phyloP scores from a whole-genome alignment of 2,113 vertebrate species.

The Tenebrosternarchus preto region DNA sequence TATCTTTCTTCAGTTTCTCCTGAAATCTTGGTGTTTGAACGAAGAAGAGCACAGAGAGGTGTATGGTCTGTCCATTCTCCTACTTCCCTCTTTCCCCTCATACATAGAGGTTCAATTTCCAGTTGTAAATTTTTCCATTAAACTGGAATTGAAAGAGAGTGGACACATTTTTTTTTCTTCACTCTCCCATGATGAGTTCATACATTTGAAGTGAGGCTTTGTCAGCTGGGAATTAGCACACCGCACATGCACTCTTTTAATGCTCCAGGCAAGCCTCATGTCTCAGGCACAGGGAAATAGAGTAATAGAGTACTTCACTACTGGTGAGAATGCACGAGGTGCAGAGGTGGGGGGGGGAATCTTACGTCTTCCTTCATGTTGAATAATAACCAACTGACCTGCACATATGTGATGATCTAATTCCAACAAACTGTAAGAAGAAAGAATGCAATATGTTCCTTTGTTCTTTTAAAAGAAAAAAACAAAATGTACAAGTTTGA shows the following conservation, averaged over 20 bases:
- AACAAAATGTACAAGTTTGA: too few relatives aligned
- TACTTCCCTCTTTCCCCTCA: conserved; percentile 57
- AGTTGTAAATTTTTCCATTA: conserved; percentile 74
- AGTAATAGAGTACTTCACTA: conserved; percentile 49
- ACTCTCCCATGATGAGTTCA: conserved; percentile 73
- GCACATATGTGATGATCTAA: neutral
- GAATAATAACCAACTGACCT: neutral
- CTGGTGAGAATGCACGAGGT: neutral
- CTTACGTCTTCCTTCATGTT: neutral
- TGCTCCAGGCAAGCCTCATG: conserved; percentile 63
- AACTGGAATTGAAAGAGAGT: conserved; percentile 72
- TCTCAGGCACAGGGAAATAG: conserved; percentile 52
- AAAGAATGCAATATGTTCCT: neutral
- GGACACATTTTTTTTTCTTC: conserved; percentile 59
- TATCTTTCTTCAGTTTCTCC: conserved; percentile 4
- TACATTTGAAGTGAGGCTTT: conserved; percentile 77
- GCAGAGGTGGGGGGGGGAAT: neutral
- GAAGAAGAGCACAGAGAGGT: conserved; percentile 1
- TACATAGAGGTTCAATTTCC: conserved; percentile 71
- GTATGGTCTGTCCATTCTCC: conserved; percentile 15
- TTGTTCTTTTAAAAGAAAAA: too few relatives aligned
- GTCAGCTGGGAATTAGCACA: conserved; percentile 75
- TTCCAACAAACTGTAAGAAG: neutral
- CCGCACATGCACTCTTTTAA: conserved; percentile 66
- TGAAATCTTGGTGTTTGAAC: conserved; percentile 31